These are phyloP conservation scores for Zelostemma sp. DNA, from an alignment of 1,140 invertebrate species.

Conservation along the genomic window DNA sequence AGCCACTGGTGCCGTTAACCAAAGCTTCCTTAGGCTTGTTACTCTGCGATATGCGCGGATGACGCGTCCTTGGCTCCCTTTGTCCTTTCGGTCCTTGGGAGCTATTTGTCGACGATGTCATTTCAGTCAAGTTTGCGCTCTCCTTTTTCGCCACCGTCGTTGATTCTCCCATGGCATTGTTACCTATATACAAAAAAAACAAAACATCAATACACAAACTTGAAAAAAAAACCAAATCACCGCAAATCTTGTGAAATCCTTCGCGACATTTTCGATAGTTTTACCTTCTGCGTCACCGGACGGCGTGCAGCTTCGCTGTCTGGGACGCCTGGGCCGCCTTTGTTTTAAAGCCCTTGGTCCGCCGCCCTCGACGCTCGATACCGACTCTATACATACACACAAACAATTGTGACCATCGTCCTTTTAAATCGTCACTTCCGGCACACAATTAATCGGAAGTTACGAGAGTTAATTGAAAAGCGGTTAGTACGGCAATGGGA, in stretches of 20 bases:
- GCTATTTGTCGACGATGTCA: constrained; percentile 37
- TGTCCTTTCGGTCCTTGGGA: constrained; percentile 64
- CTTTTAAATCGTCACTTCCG: constrained; percentile 15
- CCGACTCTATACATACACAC: constrained; percentile 71
- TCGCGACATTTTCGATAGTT: constrained; percentile 3
- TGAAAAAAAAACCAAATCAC: too few species aligned
- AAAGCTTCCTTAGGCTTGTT: constrained; percentile 74
- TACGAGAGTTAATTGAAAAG: constrained; percentile 4
- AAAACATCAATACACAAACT: constrained; percentile 4
- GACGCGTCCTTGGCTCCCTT: constrained; percentile 60
- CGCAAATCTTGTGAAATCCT: too few species aligned
- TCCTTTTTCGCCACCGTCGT: constrained; percentile 47
- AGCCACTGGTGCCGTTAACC: constrained; percentile 74
- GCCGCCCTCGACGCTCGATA: constrained; percentile 73
- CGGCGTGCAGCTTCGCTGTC: constrained; percentile 66
- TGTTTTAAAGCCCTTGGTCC: constrained; percentile 69
- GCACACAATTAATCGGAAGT: constrained; percentile 32
- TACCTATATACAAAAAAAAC: constrained; percentile 46
- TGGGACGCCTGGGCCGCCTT: constrained; percentile 59
- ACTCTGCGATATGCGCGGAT: constrained; percentile 66
- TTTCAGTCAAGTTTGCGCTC: constrained; percentile 46
- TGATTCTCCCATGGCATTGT: constrained; percentile 63
- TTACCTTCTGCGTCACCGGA: constrained; percentile 56
- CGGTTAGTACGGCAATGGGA: too few species aligned
- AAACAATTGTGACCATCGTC: constrained; percentile 71